These are phyloP conservation scores for Torymus texanus DNA, from an alignment of 2,888 invertebrate species.

Conservation along the genomic window DNA sequence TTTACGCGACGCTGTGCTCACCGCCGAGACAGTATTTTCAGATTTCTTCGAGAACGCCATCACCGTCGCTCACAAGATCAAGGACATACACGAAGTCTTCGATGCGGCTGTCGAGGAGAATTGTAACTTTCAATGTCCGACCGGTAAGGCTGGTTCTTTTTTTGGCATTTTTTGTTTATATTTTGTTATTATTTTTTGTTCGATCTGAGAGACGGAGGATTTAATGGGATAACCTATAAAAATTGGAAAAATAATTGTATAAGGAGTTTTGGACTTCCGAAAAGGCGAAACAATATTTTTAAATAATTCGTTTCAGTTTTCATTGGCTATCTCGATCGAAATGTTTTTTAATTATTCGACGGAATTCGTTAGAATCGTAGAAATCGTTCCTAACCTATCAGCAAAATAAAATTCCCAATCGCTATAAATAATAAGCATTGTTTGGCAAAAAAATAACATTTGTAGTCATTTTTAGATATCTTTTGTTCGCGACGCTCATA, in stretches of 20 bases:
- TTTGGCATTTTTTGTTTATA: not conserved
- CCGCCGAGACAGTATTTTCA: slow-evolving; percentile 88
- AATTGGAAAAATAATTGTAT: not conserved
- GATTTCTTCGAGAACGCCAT: slow-evolving; percentile 86
- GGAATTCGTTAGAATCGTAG: no score
- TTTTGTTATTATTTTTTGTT: not conserved
- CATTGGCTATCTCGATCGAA: no score
- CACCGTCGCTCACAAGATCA: slow-evolving; percentile 84
- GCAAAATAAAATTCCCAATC: no score
- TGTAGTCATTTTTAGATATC: no score
- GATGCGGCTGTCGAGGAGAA: slow-evolving; percentile 91
- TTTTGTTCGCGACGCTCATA: no score
- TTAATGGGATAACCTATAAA: slow-evolving; percentile 34
- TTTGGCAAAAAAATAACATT: no score
- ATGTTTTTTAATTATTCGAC: no score
- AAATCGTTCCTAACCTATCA: no score
- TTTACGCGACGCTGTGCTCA: slow-evolving; percentile 86
- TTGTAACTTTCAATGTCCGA: slow-evolving; percentile 85
- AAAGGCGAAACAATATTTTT: no score
- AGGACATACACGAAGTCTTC: slow-evolving; percentile 86
- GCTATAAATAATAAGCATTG: no score
- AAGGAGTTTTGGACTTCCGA: no score
- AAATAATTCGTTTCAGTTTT: no score
- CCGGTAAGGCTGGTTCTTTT: slow-evolving; percentile 24
- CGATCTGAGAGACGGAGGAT: not conserved